Conservation (phyloP, 1,140 invertebrate genomes). For the Luehdorfia chinensis region DNA sequence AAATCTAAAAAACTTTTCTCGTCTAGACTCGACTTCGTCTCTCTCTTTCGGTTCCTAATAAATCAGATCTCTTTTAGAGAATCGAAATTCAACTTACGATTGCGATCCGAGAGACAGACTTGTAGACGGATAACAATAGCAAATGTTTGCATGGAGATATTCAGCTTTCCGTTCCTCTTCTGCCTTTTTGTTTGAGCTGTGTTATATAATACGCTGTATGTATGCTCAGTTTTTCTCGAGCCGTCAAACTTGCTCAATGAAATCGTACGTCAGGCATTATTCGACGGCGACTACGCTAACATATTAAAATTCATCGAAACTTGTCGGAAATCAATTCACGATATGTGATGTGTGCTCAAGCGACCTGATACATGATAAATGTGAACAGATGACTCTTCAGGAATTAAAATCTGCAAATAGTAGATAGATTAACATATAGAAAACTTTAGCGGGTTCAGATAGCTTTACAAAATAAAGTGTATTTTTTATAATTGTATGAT, state of each 20-base stretch:
- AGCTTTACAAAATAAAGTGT: too few relatives aligned
- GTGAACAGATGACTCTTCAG: slow-evolving; percentile 2
- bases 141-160: slow-evolving; percentile 15
- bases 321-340: slow-evolving; percentile 12
- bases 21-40: not conserved
- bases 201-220: not conserved
- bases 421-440: too few relatives aligned
- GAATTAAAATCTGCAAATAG: not conserved
- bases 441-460: too few relatives aligned
- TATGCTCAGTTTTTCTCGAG: slow-evolving; percentile 6
- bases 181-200: slow-evolving; percentile 12
- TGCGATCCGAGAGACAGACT: slow-evolving; percentile 8
- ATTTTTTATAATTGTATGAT: too few relatives aligned
- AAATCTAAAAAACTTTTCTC: not conserved
- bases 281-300: slow-evolving; percentile 1
- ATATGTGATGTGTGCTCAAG: slow-evolving; percentile 10
- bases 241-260: slow-evolving; percentile 14
- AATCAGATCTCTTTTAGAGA: slow-evolving; percentile 6
- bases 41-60: not conserved
- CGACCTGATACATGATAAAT: slow-evolving; percentile 2
- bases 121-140: slow-evolving; percentile 13
- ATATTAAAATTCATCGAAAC: slow-evolving; percentile 14
- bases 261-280: slow-evolving; percentile 11
- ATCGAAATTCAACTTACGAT: slow-evolving; percentile 10
- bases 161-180: slow-evolving; percentile 2